A percentile compares a stretch with the other conserved stretches of the same genome.
Evolutionary conservation across 2,113 vertebrate species (phyloP).

Genomic region (Neodon shergylaensis): DNA sequence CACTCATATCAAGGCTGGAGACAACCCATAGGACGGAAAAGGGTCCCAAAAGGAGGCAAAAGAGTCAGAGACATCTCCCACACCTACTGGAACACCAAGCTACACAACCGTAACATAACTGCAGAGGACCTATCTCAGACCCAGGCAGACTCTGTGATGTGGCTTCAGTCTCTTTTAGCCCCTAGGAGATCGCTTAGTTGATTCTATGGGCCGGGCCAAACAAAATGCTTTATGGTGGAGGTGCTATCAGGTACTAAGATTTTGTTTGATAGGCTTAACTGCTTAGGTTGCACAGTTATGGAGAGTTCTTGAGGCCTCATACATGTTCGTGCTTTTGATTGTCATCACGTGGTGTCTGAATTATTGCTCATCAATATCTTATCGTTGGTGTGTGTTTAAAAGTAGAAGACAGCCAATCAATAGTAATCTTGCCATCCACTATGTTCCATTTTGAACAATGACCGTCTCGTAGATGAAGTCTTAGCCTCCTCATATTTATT

Average conservation of each 20-base stretch:
- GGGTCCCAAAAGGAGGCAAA: neutral
- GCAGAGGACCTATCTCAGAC: neutral
- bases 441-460: neutral
- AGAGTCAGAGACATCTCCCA: neutral
- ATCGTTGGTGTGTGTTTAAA: neutral
- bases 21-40: neutral
- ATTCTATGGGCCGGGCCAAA: neutral
- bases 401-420: neutral
- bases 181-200: neutral
- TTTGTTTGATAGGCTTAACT: neutral
- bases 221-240: neutral
- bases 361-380: neutral
- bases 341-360: neutral
- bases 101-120: neutral
- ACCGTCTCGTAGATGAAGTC: neutral
- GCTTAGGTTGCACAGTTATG: neutral
- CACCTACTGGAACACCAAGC: neutral
- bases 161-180: neutral
- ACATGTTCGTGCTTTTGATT: neutral
- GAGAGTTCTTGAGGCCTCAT: neutral
- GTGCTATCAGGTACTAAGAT: neutral
- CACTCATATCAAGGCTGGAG: too few relatives aligned
- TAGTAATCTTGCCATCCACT: neutral
- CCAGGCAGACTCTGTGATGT: neutral
- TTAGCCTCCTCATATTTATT: slow-evolving; percentile 45